Percentiles rank a stretch among this genome's conserved stretches.
phyloP scores from a whole-genome alignment of 2,888 invertebrate species.

The Epirrita christyi region DNA sequence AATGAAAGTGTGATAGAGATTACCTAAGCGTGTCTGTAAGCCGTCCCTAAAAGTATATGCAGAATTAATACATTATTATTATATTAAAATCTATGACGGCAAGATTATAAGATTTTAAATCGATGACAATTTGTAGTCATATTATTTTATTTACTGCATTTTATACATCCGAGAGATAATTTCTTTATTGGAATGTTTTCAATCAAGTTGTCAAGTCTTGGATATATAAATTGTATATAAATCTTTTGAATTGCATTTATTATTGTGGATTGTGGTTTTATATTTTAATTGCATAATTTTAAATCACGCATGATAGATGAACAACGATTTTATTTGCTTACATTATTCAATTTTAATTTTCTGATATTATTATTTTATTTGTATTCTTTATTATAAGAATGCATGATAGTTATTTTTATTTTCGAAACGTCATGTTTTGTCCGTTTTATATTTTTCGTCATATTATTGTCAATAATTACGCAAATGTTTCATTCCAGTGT shows the following conservation, averaged over 20 bases:
- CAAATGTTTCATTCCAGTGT: conserved; percentile 81
- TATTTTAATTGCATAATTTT: conserved; percentile 47
- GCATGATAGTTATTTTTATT: conserved; percentile 56
- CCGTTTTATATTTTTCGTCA: conserved; percentile 49
- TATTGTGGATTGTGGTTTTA: conserved; percentile 57
- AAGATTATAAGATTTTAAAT: conserved; percentile 41
- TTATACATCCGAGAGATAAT: conserved; percentile 28
- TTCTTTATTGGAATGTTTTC: conserved; percentile 12
- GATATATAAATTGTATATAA: conserved; percentile 39
- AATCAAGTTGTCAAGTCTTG: conserved; percentile 21
- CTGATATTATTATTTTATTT: conserved; percentile 57
- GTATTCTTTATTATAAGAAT: conserved; percentile 55
- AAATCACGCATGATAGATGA: conserved; percentile 60
- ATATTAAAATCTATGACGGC: conserved; percentile 26
- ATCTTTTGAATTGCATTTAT: conserved; percentile 67
- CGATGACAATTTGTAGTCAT: conserved; percentile 40
- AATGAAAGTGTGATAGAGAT: conserved; percentile 63
- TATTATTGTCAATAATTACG: conserved; percentile 64
- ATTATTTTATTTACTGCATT: conserved; percentile 26
- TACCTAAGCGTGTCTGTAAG: conserved; percentile 56
- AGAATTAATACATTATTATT: conserved; percentile 15
- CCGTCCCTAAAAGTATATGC: conserved; percentile 64
- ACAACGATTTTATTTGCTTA: conserved; percentile 75
- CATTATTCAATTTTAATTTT: conserved; percentile 66
- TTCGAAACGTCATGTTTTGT: conserved; percentile 48